These are phyloP conservation scores for Phylloscopus collybita DNA, from an alignment of 2,797 vertebrate genomes.

Conservation along the genomic window DNA sequence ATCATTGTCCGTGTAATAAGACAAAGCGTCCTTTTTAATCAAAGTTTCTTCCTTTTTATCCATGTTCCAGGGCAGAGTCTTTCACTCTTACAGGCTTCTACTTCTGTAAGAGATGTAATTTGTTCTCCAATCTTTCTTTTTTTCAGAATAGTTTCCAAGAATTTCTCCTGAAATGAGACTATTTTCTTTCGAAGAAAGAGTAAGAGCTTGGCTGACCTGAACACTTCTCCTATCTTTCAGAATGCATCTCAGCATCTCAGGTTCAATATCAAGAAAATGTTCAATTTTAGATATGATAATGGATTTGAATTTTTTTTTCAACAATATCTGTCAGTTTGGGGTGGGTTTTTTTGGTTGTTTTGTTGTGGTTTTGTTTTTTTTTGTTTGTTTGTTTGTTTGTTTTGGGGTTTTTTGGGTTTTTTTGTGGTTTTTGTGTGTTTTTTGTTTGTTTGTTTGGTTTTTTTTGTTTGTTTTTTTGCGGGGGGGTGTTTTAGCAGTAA, in stretches of 20 bases:
- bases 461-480: too few species aligned
- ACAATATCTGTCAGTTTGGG: not conserved
- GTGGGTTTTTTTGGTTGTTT: not conserved
- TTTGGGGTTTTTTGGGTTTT: not conserved
- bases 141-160: not conserved
- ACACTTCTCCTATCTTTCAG: not conserved
- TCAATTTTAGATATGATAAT: not conserved
- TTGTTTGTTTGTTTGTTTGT: too few species aligned
- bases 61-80: not conserved
- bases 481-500: not conserved
- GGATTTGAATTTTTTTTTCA: not conserved
- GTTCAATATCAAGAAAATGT: not conserved
- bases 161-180: not conserved
- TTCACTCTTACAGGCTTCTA: not conserved
- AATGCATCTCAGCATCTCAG: not conserved
- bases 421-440: too few species aligned
- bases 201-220: not conserved
- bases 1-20: constrained; percentile 7
- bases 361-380: too few species aligned
- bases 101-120: not conserved
- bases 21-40: not conserved
- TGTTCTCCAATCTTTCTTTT: not conserved
- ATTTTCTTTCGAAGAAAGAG: not conserved
- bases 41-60: not conserved
- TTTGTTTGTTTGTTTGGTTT: not conserved